Base-by-base conservation (phyloP, 2,888 invertebrate species). In the Xestia ashworthii region DNA sequence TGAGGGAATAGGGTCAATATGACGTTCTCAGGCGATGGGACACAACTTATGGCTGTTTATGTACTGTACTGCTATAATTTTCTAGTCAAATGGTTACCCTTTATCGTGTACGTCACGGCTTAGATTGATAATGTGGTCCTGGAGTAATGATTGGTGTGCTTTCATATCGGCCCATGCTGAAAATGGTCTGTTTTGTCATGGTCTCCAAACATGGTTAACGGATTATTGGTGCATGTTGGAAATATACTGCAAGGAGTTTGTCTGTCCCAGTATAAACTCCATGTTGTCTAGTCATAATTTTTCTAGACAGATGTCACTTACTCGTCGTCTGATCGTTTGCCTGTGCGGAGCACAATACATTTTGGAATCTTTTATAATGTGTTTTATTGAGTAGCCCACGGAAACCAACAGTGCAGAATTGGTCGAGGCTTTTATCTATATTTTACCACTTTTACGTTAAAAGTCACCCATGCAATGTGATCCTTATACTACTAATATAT, bases 21-120 rank as follows among this genome's bases (percentile, higher is more conserved):
- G 74, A 78, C 70, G 66, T 85, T 87, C 85, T 85, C 85, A 85
- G 81, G 85, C 86, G 84, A 84, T 86, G 86, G 83, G 79, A 85
- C 69, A 22, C 62, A 65, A 64, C 62, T 83, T 78, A 82, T 60
- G 78, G 14, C 25, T 53, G 83, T 16, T 82, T 71, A 69, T 65
- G n/a, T 77, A 46, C n/a, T 65, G n/a, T 77, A 46, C n/a, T 74
- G 58, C 71, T 71, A 67, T 83, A 72, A 83, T 72, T 83, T 85
- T 71, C 81, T 25, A 70, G 65, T 81, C 53, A 79, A 72, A 83
- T 69, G 53, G 25, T 70, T 62, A 66, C 60, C 25, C 62, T 80
- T 67, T 71, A 74, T 80, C 58, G 58, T 50, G 32, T 67, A 62
- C 74, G 84, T 82, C 66, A 84, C n/a, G 70, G 48, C 11, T 14